Base-by-base conservation (phyloP, 2,797 vertebrate species). In the Dallia pectoralis region DNA sequence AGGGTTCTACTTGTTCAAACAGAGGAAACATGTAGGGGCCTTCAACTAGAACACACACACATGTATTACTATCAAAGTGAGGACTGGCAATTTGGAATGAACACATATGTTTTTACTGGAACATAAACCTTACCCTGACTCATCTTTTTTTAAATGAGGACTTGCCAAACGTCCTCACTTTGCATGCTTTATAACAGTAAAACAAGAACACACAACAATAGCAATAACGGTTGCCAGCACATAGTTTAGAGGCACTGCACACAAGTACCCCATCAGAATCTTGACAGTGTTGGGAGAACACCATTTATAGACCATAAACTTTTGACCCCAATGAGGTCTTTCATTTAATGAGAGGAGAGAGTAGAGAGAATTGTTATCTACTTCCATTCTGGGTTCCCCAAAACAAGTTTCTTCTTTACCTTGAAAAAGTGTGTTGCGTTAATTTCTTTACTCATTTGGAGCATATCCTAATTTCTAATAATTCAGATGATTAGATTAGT, bases 21-120 rank as follows among this genome's bases (percentile, higher is more conserved):
- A 63, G 49, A 71, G 71, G 72, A 78, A 81, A 76, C 33, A 79
- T 79, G 53, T 33, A 69, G 56, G 73, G 47, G n/a, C 25, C 22
- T 56, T 56, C 53, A 56, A 25, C 9, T 3, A 22, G 1, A 56
- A 56, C 32, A 8, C 67, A 29, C 9, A 49, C 67, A 49, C 33
- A 25, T 9, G 11, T 4, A 11, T 44, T 44, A 14, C 40, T 44
- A 44, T 44, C 40, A 12, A 44, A 14, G 40, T 44, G 40, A 44
- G 40, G 40, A 44, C 40, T 44, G 40, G 40, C 40, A 12, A 44
- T 44, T 44, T 44, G 14, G 40, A 11, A 12, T 44, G 1, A 44
- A 4, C 14, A 14, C 11, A 44, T 7, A 40, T 11, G 40, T 11
- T 44, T 44, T 44, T 44, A 44, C 40, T 12, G 11, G 14, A 44